Evolutionary conservation across 2,113 vertebrate species (phyloP), one percentile per base, ranked within the genome.

Genomic region (Poeciliopsis prolifica): DNA sequence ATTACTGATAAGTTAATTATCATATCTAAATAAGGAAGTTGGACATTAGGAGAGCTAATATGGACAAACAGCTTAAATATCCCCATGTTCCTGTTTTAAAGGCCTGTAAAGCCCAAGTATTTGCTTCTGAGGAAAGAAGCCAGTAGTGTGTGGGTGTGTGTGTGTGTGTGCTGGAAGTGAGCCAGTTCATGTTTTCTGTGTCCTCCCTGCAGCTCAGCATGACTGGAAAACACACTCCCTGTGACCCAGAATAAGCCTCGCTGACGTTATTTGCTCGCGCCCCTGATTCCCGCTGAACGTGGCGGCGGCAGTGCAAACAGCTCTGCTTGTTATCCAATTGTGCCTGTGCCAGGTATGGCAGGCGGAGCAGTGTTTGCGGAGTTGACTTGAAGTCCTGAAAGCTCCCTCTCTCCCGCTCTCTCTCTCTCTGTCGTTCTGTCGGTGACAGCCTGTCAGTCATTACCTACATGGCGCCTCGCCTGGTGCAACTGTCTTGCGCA

Each of bases 391-490:
- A 89, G 82, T 80, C 66, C 72, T 37, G 37, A 35, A 86, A 80
- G 78, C 81, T 24, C 48, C 66, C 74, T 35, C 67, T 3, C 51
- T 54, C 17, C 1, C 48, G 1, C 44, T 51, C 44, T 51, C 44
- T 42, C 81, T 24, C 40, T 64, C 74, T 58, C 22, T 10, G 17
- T 58, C 51, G 14, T 58, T 58, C 51, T 58, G 22, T 58, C 24
- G 24, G 69, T 81, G 84, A 84, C 82, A 72, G 76, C 73, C 84
- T 89, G 89, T 90, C 88, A 91, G 51, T 92, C 88, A 91, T 63
- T 14, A 69, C 88, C 65, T 74, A n/a, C 65, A 11, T 58, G 71
- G 80, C 33, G 72, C 40, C 61, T 30, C 29, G 72, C 79, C 86
- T 80, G 74, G 78, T 30, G 65, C 60, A 5, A 80, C 44, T 37